These are phyloP conservation scores for Osmerus eperlanus DNA, from an alignment of 2,113 vertebrate species.

Conservation along the genomic window DNA sequence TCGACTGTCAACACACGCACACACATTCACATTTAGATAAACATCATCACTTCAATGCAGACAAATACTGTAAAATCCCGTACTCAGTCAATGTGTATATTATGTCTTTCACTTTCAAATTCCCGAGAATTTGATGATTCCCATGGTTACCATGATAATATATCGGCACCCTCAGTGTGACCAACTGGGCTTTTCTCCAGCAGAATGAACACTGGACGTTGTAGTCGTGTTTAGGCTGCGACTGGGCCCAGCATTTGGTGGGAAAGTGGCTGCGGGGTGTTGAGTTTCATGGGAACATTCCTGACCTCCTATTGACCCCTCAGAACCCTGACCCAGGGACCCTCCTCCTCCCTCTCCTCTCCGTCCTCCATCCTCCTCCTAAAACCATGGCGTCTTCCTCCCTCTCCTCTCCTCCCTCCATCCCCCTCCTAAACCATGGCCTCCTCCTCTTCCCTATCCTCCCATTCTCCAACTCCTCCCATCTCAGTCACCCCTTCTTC, in stretches of 20 bases:
- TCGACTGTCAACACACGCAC: neutral
- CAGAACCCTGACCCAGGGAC: constrained; percentile 25
- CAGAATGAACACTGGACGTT: neutral
- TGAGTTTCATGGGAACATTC: constrained; percentile 69
- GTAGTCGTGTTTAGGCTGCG: neutral
- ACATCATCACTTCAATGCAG: neutral
- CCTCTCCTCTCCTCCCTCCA: neutral
- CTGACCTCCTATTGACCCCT: constrained; percentile 53
- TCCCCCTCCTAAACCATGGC: neutral
- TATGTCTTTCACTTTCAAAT: no score
- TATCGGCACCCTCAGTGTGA: neutral
- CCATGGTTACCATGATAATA: neutral
- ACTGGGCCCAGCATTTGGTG: constrained; percentile 12
- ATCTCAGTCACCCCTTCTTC: neutral
- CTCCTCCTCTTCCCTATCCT: neutral
- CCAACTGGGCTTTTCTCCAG: neutral
- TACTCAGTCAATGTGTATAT: no score
- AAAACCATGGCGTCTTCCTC: neutral
- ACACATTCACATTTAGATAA: neutral
- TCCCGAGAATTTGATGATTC: no score
- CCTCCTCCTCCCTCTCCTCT: constrained; percentile 23
- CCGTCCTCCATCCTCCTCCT: constrained; percentile 4
- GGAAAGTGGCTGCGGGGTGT: constrained; percentile 38
- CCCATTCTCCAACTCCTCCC: neutral
- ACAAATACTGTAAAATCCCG: no score